phyloP scores from a whole-genome alignment of 2,888 invertebrate genomes.

The Muschampia plurimacula region DNA sequence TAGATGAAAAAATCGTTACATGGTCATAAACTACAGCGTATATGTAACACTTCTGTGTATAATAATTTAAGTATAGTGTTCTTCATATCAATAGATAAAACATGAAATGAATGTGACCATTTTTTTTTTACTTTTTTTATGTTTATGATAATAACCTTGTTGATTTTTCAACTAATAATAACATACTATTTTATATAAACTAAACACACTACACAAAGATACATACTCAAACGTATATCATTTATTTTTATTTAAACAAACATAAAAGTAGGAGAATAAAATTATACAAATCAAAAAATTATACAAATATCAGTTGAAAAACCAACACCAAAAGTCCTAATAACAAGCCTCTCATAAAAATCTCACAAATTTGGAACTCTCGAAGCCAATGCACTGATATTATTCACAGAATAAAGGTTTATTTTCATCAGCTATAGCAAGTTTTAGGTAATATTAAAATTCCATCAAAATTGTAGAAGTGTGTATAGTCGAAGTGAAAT shows the following conservation, averaged over 20 bases:
- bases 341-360: conserved; percentile 69
- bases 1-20: too few species aligned
- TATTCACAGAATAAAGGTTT: too few species aligned
- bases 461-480: too few species aligned
- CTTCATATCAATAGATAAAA: conserved; percentile 31
- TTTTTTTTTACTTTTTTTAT: conserved; percentile 26
- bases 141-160: conserved; percentile 19
- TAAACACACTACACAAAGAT: too few species aligned
- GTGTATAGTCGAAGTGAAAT: too few species aligned
- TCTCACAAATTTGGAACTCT: conserved; percentile 70
- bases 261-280: neutral
- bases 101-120: conserved; percentile 36
- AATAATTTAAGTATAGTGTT: too few species aligned
- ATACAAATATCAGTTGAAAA: conserved; percentile 29
- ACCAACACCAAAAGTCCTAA: conserved; percentile 51
- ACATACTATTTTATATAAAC: neutral
- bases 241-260: neutral
- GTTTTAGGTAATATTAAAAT: too few species aligned
- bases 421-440: too few species aligned
- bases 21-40: too few species aligned
- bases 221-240: neutral
- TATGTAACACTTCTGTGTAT: too few species aligned
- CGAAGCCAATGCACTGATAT: conserved; percentile 33
- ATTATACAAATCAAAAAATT: neutral
- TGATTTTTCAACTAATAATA: conserved; percentile 35